phyloP scores from a whole-genome alignment of 2,797 vertebrate species.

The Anguilla anguilla region DNA sequence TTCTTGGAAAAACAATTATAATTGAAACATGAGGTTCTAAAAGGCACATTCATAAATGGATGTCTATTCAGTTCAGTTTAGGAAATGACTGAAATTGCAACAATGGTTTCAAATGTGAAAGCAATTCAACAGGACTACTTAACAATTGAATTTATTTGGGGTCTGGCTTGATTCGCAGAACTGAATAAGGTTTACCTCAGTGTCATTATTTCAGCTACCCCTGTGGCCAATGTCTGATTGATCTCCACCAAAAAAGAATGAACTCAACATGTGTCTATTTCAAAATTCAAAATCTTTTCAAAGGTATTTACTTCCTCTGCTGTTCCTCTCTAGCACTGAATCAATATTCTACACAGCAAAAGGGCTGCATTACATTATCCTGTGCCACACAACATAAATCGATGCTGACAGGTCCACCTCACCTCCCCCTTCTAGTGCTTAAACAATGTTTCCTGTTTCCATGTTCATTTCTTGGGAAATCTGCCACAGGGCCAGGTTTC shows the following conservation, averaged over 20 bases:
- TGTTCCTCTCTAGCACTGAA: not conserved
- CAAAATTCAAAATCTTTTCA: not conserved
- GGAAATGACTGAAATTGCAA: conserved; percentile 26
- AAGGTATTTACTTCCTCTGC: not conserved
- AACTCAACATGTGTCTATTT: not conserved
- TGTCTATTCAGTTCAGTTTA: conserved; percentile 13
- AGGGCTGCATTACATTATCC: conserved; percentile 19
- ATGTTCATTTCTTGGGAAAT: conserved; percentile 6
- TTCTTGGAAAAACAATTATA: not conserved
- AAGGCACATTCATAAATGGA: not conserved
- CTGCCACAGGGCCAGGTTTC: conserved; percentile 7
- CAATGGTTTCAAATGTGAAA: not conserved
- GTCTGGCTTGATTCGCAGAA: not conserved
- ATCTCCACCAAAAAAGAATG: not conserved
- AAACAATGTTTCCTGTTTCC: conserved; percentile 1
- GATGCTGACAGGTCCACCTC: conserved; percentile 17
- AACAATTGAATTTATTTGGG: not conserved
- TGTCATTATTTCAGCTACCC: not conserved
- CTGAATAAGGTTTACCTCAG: not conserved
- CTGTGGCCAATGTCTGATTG: not conserved
- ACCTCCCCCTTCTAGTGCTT: not conserved
- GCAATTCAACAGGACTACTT: not conserved
- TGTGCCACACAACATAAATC: conserved; percentile 28
- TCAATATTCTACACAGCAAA: conserved; percentile 5
- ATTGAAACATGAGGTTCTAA: conserved; percentile 18